Evolutionary conservation across 2,113 vertebrate genomes (phyloP).

Genomic region (Actinemys pallida): DNA sequence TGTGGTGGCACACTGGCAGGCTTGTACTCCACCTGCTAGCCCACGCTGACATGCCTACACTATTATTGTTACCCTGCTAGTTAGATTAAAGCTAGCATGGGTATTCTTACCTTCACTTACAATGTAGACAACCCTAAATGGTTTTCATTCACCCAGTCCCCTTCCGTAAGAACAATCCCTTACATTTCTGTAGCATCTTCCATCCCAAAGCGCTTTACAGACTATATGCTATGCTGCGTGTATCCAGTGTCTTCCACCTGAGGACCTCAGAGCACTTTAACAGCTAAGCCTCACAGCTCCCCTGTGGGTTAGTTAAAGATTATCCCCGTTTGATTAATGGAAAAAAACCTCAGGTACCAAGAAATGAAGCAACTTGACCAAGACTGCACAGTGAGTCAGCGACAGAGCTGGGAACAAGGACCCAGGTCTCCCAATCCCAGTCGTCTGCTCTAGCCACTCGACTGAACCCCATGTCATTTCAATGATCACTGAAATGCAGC

Average conservation of each 20-base stretch:
- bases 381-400: slow-evolving; percentile 31
- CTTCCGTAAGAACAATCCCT: neutral
- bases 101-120: neutral
- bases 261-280: neutral
- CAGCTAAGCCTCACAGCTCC: neutral
- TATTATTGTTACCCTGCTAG: neutral
- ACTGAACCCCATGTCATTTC: neutral
- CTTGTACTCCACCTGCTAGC: neutral
- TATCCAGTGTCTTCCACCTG: neutral
- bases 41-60: neutral
- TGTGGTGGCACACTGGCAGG: neutral
- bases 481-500: neutral
- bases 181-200: neutral
- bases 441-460: neutral
- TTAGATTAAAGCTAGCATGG: neutral
- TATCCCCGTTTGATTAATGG: neutral
- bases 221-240: neutral
- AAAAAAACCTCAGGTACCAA: slow-evolving; percentile 14
- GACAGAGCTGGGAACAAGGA: neutral
- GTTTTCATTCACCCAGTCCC: neutral
- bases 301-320: neutral
- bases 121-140: neutral
- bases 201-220: neutral
- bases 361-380: neutral
- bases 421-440: neutral